These are phyloP conservation scores for Slavum lentiscoides DNA, from an alignment of 2,888 invertebrate genomes.

Conservation along the genomic window DNA sequence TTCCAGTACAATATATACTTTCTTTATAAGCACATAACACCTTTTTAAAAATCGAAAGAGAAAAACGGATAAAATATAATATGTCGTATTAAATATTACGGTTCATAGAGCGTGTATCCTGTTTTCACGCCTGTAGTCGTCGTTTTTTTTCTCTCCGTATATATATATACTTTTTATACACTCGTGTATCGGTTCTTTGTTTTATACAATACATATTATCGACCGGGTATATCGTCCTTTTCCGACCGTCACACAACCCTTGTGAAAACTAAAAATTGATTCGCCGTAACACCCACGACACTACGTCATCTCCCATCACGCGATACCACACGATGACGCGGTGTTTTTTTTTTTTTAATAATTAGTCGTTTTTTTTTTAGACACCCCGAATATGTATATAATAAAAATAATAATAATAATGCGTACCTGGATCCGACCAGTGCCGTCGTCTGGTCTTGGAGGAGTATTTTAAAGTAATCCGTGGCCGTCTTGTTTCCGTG, in stretches of 20 bases:
- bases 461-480: conserved; percentile 87
- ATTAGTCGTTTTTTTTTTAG: no score
- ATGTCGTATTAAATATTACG: background rate
- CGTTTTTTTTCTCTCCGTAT: no score
- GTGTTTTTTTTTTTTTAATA: background rate
- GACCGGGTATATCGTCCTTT: background rate
- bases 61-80: conserved; percentile 3
- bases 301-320: background rate
- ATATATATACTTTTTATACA: background rate
- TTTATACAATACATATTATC: conserved; percentile 5
- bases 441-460: conserved; percentile 81
- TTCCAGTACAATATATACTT: no score
- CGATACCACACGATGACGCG: background rate
- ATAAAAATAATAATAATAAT: no score
- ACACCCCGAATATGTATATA: no score
- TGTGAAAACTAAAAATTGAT: conserved; percentile 8
- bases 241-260: no score
- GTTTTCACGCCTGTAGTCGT: conserved; percentile 35
- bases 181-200: conserved; percentile 13
- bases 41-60: conserved; percentile 1
- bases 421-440: conserved; percentile 86
- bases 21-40: no score
- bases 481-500: conserved; percentile 76
- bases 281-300: conserved; percentile 21
- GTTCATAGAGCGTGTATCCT: conserved; percentile 45